A percentile compares a stretch with the other conserved stretches of the same genome.
phyloP scores from a whole-genome alignment of 2,888 invertebrate genomes.

The Choreutis nemorana region DNA sequence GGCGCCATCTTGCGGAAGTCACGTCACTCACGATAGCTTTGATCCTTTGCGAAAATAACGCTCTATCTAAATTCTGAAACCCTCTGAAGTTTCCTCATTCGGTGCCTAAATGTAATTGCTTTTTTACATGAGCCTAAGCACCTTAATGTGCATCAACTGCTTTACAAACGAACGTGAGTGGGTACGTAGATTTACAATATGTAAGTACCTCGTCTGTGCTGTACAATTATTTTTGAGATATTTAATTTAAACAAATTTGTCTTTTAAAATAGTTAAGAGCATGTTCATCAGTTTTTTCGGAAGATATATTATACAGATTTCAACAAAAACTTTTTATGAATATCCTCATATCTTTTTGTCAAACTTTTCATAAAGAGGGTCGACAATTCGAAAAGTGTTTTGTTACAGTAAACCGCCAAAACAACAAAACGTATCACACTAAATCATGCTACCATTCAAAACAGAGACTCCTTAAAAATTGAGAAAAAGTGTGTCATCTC shows the following conservation, averaged over 20 bases:
- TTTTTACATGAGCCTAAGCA: too few relatives aligned
- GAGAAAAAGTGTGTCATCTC: conserved; percentile 51
- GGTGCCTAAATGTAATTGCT: conserved; percentile 42
- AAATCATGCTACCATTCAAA: conserved; percentile 59
- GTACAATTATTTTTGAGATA: too few relatives aligned
- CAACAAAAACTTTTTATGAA: conserved; percentile 26
- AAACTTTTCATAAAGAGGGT: conserved; percentile 14
- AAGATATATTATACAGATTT: too few relatives aligned
- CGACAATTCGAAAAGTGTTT: too few relatives aligned
- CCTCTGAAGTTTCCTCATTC: conserved; percentile 19
- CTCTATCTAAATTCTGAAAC: conserved; percentile 21
- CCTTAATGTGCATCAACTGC: too few relatives aligned
- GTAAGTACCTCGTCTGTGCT: too few relatives aligned
- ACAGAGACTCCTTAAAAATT: conserved; percentile 33
- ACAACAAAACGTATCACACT: conserved; percentile 44
- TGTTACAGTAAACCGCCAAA: conserved; percentile 46
- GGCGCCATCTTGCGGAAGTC: conserved; percentile 64
- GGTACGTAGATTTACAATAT: too few relatives aligned
- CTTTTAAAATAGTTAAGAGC: too few relatives aligned
- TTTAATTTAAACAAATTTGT: too few relatives aligned
- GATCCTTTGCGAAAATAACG: conserved; percentile 55
- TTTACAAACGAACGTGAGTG: too few relatives aligned
- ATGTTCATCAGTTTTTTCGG: too few relatives aligned
- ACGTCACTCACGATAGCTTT: conserved; percentile 55
- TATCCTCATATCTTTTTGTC: conserved; percentile 22